Evolutionary conservation across 2,113 vertebrate genomes (phyloP), one percentile per base, ranked within the genome.

Genomic region (Ciconia maguari): DNA sequence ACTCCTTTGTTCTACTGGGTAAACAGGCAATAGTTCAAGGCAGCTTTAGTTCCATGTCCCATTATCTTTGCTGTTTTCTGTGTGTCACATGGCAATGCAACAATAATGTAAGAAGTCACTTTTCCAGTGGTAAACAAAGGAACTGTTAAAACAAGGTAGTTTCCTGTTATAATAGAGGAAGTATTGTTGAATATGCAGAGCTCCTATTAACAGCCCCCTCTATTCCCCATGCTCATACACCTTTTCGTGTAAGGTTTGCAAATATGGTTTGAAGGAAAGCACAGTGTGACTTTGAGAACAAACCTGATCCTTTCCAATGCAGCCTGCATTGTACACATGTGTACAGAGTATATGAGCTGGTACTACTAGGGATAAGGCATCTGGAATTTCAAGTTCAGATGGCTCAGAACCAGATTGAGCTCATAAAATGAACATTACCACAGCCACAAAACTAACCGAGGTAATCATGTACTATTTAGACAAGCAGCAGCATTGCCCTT

Each of bases 391-490:
- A 69, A 92, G 51, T 94, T 97, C 89, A 94, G 51, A 82, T 87
- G 94, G 64, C 94, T 97, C 68, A 94, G 70, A 97, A 96, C 93
- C 84, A 97, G 75, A 89, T 76, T 94, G 69, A 95, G 69, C 55
- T 86, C 91, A 94, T 96, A 96, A 96, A 97, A 96, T 92, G 80
- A 97, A 94, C 90, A 96, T 95, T 88, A 86, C 88, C 91, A 58
- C 68, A 96, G 93, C 76, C 93, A 97, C 83, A 94, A 90, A 91
- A 86, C 78, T 93, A 97, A 87, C 92, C 0, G 69, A 75, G 42
- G 27, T 87, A 91, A 72, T 81, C 75, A 95, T 96, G 84, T 96
- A 95, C 83, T 89, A 94, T 95, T 95, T 96, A 96, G 93, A 94
- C 94, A 95, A 97, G 93, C 75, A 89, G 78, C 48, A 66, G 70